Evolutionary conservation across 2,888 invertebrate species (phyloP).

Genomic region (Gryllus longicercus): DNA sequence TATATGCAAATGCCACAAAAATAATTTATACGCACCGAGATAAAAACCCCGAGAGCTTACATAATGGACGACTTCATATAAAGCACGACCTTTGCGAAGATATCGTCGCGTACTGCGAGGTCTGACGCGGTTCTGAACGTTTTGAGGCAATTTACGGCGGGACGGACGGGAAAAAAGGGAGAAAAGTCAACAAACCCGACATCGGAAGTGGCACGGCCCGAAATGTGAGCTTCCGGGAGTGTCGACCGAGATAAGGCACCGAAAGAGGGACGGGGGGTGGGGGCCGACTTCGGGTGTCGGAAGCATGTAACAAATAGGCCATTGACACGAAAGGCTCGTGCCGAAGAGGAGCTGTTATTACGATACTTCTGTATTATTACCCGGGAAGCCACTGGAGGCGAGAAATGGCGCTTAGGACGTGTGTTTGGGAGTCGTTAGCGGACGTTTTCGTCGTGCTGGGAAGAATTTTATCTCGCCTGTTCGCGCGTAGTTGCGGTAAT

Average conservation of each 20-base stretch:
- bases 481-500: too few relatives aligned
- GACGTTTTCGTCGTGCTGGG: too few relatives aligned
- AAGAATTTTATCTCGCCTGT: too few relatives aligned
- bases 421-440: too few relatives aligned
- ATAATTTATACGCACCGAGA: not conserved
- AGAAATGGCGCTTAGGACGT: too few relatives aligned
- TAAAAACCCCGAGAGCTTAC: not conserved
- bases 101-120: not conserved
- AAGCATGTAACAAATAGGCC: too few relatives aligned
- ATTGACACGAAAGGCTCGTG: too few relatives aligned
- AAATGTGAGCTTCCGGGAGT: constrained; percentile 17
- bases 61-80: constrained; percentile 17
- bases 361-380: too few relatives aligned
- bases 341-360: too few relatives aligned
- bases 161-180: not conserved
- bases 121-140: not conserved
- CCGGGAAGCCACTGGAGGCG: too few relatives aligned
- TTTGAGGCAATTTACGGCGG: not conserved
- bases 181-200: constrained; percentile 1
- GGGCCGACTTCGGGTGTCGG: not conserved
- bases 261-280: not conserved
- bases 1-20: constrained; percentile 9
- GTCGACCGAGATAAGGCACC: not conserved
- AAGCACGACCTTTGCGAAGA: constrained; percentile 5
- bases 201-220: not conserved